A percentile compares a stretch with the other conserved stretches of the same genome.
Conservation (phyloP, 2,888 invertebrate species). For the Tetragonula carbonaria region DNA sequence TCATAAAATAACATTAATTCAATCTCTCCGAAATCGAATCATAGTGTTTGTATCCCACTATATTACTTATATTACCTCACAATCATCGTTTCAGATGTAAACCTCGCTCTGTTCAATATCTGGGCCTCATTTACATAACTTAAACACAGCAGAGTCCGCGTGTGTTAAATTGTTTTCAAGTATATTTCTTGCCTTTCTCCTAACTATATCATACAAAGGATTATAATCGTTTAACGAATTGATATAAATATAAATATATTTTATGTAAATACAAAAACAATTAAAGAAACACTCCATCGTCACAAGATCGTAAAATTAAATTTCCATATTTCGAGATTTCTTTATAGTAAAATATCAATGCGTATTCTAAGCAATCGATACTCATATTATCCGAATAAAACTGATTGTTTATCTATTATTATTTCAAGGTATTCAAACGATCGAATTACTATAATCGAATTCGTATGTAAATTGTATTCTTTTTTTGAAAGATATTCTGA, state of each 20-base stretch:
- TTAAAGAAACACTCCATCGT: constrained; percentile 9
- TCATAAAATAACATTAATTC: constrained; percentile 5
- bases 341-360: constrained; percentile 12
- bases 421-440: neutral
- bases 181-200: neutral
- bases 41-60: neutral
- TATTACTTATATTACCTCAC: neutral
- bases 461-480: neutral
- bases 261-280: constrained; percentile 21
- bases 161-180: neutral
- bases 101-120: neutral
- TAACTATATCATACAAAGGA: neutral
- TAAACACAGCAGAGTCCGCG: neutral
- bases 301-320: constrained; percentile 17
- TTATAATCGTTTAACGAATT: constrained; percentile 1
- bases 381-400: constrained; percentile 34
- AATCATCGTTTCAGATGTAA: neutral
- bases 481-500: neutral
- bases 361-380: constrained; percentile 18
- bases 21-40: neutral
- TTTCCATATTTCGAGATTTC: neutral
- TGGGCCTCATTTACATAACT: neutral
- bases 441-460: neutral
- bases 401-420: neutral
- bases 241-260: constrained; percentile 6